phyloP scores from a whole-genome alignment of 2,888 invertebrate species.

The Caenorhabditis doughertyi region DNA sequence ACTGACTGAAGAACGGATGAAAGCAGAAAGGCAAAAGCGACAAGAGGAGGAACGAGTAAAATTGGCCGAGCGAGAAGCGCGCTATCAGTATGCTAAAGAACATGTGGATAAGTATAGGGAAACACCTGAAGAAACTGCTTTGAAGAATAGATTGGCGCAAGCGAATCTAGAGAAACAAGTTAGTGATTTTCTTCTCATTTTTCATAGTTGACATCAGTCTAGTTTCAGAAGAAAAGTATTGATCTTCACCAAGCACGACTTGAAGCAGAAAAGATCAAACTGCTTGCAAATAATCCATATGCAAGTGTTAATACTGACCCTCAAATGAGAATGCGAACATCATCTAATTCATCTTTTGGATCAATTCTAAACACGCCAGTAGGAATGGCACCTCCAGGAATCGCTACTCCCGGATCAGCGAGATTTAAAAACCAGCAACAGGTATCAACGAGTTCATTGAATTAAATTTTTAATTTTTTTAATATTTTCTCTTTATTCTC shows the following conservation, averaged over 20 bases:
- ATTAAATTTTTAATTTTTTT: too few species aligned
- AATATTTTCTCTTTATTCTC: too few species aligned
- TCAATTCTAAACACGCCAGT: too few species aligned
- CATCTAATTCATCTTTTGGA: neutral
- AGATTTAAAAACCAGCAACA: too few species aligned
- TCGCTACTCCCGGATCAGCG: too few species aligned
- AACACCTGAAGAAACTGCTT: slow-evolving; percentile 1
- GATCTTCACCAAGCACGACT: slow-evolving; percentile 40
- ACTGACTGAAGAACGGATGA: neutral
- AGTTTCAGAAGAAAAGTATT: slow-evolving; percentile 10
- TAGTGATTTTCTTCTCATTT: neutral
- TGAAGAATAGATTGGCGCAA: slow-evolving; percentile 1
- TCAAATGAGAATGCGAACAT: neutral
- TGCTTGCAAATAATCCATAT: neutral
- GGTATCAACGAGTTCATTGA: too few species aligned
- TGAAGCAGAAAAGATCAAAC: slow-evolving; percentile 20
- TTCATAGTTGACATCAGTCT: neutral
- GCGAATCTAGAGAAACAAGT: neutral
- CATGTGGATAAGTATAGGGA: slow-evolving; percentile 9
- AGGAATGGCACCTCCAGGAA: too few species aligned
- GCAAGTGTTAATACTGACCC: neutral
- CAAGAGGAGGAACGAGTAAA: neutral
- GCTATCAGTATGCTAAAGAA: slow-evolving; percentile 6
- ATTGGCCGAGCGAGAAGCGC: slow-evolving; percentile 1
- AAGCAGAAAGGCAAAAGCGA: neutral